Evolutionary conservation across 2,888 invertebrate species (phyloP), one percentile per base, ranked within the genome.

Genomic region (Synergus laeviventris): DNA sequence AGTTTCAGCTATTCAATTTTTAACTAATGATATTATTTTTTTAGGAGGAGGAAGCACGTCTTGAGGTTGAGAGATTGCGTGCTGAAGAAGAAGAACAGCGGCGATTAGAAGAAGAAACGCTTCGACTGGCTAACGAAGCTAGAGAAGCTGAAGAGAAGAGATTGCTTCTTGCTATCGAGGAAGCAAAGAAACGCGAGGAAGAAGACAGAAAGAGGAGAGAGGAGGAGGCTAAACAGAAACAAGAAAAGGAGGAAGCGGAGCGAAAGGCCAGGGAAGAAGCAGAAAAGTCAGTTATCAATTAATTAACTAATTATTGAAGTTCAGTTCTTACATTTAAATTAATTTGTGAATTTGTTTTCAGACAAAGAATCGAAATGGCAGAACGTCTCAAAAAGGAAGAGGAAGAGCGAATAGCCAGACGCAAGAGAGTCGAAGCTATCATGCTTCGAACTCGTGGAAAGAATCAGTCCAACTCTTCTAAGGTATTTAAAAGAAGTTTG

Each of bases 381-480:
- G 97, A 97, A 90, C 93, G 95, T 78, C 92, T 96, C 79, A 95
- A 94, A 88, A 94, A 94, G 83, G 98, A 98, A 90, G 98, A 98
- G 91, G 96, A 95, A 88, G 98, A 98, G 90, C 92, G 98, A 77
- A 94, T 96, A 86, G 96, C 95, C 78, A 92, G 98, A 86, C 96
- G 97, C 86, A 97, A 97, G 91, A 93, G 97, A 77, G 97, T 98
- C 36, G 97, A 97, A 91, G 97, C 97, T 76, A 98, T 98, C 87
- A 98, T 98, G 98, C 94, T 95, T 75, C 92, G 98, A 86, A 98
- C 97, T n/a, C 93, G 97, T 82, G 93, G 93, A 79, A 92, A 92
- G 86, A 91, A 91, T 81, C 91, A 92, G 80, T 86, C 90, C 39
- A 91, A 90, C 78, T 91, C 92, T 8, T 39, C 60, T 45, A 60